Percentiles rank a stretch among this genome's conserved stretches.
These are phyloP conservation scores for Morus bassanus DNA, from an alignment of 2,797 vertebrate species.

Conservation along the genomic window DNA sequence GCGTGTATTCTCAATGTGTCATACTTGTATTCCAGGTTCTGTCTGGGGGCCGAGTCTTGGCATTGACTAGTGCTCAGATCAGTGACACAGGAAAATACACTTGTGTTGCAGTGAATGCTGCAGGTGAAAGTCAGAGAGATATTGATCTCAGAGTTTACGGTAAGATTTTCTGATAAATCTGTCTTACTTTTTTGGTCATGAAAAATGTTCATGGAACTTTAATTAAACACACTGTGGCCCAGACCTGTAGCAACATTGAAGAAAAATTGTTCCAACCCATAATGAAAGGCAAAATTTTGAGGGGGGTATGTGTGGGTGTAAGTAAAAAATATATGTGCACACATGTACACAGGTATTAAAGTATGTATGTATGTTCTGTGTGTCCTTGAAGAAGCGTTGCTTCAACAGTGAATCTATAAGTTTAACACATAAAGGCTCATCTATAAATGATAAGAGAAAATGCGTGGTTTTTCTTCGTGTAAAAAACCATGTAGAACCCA, in stretches of 20 bases:
- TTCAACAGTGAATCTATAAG: background rate
- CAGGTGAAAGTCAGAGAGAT: constrained; percentile 90
- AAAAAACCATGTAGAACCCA: background rate
- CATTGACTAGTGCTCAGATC: constrained; percentile 85
- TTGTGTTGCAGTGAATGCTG: constrained; percentile 94
- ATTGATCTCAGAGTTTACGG: constrained; percentile 88
- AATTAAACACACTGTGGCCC: background rate
- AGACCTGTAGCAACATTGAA: background rate
- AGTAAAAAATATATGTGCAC: background rate
- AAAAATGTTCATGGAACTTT: background rate
- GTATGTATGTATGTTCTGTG: background rate
- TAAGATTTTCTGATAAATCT: constrained; percentile 67
- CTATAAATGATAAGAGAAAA: background rate
- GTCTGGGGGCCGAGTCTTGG: constrained; percentile 86
- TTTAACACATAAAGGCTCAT: background rate
- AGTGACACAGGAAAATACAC: constrained; percentile 89
- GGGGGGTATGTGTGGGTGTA: background rate
- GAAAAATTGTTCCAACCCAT: background rate
- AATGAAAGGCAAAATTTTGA: background rate
- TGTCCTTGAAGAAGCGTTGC: background rate
- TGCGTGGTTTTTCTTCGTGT: background rate
- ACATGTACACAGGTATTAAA: background rate
- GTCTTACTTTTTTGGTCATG: background rate
- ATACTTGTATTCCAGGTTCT: constrained; percentile 78
- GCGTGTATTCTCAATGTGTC: background rate